Evolutionary conservation across 2,888 invertebrate genomes (phyloP).

Genomic region (Brachylomia viminalis): DNA sequence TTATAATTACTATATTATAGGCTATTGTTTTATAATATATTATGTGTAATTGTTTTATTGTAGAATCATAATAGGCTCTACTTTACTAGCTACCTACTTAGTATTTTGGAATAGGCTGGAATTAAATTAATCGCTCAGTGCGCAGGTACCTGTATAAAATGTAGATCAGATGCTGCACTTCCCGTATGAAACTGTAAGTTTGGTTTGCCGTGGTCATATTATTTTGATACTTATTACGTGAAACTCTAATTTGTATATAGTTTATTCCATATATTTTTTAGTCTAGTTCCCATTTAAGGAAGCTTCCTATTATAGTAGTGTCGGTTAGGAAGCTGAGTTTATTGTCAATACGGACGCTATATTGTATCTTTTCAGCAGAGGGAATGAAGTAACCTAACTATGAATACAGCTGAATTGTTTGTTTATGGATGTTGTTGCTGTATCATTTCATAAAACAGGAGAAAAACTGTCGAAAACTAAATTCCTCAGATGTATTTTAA

Average conservation of each 20-base stretch:
- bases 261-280: not conserved
- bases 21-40: no score
- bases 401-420: no score
- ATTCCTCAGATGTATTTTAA: not conserved
- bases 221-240: not conserved
- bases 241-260: not conserved
- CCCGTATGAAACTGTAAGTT: not conserved
- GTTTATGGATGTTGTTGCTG: no score
- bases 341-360: not conserved
- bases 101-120: no score
- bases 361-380: not conserved
- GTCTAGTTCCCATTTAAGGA: not conserved
- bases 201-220: not conserved
- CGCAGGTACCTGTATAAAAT: not conserved
- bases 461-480: no score
- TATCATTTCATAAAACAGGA: not conserved
- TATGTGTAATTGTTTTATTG: no score
- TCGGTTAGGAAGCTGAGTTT: no score
- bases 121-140: no score
- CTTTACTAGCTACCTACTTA: no score
- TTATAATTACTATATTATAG: no score
- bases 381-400: not conserved
- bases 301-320: no score
- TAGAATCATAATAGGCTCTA: no score
- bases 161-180: not conserved